Base-by-base conservation (phyloP, 2,888 invertebrate species). In the Phrixothrix hirtus region DNA sequence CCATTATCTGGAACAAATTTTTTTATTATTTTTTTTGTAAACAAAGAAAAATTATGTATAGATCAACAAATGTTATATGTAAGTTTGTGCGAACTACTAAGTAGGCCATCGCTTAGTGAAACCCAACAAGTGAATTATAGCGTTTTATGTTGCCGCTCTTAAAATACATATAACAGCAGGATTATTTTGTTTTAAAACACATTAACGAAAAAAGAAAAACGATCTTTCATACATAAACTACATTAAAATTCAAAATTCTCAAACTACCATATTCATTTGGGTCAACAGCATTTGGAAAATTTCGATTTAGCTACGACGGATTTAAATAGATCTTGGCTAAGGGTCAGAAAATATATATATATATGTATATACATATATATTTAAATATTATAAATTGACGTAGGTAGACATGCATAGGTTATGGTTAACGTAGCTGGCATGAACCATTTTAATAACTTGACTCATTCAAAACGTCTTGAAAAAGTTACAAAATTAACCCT, bases 291-390 rank as follows among this genome's bases (percentile, higher is more conserved):
- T 43, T 34, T 34, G 21, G 3, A 43, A 25, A 43, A 43, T 9
- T 7, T 13, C 37, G 41, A 34, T 17, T 48, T 48, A 48, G 35
- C 27, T 27, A 21, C 35, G 27, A 39, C 21, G 15, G 27, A 11
- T 16, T 41, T 29, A 50, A 44, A 50, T 44, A 50, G 30, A 25
- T 34, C 16, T 37, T 44, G 43, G 50, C 50, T 27, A 38, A 38
- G 31, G 25, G 9, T 38, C 50, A 38, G 44, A 15, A 29, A 38
- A n/a, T 26, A 38, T 21, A 21, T 21, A 21, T 21, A 21, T 7
- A 21, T 21, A 21, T 21, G 7, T 21, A 21, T n/a, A n/a, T n/a
- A n/a, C n/a, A n/a, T n/a, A n/a, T n/a, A n/a, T 45, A 45, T 45
- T 36, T 45, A 39, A 48, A 37, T 15, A 21, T 21, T 31, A 29